phyloP scores from a whole-genome alignment of 2,888 invertebrate genomes.

The Leucophora obtusa region DNA sequence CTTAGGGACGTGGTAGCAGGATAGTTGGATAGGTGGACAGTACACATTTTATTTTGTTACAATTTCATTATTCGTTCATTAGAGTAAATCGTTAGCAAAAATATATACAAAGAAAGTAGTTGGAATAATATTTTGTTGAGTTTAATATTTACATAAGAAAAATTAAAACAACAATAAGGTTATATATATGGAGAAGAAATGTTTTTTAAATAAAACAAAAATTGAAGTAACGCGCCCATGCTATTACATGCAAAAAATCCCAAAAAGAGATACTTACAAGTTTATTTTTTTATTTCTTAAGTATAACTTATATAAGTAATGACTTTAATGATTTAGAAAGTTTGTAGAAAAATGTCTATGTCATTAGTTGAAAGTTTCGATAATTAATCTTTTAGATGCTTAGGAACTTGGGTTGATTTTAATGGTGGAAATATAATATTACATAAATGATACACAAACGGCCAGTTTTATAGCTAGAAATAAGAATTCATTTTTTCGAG shows the following conservation, averaged over 20 bases:
- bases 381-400: neutral
- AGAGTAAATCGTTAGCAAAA: slow-evolving; percentile 21
- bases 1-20: slow-evolving; percentile 36
- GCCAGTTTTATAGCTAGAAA: too few relatives aligned
- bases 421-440: too few relatives aligned
- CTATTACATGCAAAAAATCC: neutral
- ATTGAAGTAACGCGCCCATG: neutral
- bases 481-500: too few relatives aligned
- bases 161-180: neutral
- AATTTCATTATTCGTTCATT: slow-evolving; percentile 22
- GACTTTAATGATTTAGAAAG: neutral
- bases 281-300: neutral
- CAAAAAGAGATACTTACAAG: neutral
- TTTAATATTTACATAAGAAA: neutral
- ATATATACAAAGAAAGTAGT: slow-evolving; percentile 57
- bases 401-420: too few relatives aligned
- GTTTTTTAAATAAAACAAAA: neutral
- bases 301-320: neutral
- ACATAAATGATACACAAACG: too few relatives aligned
- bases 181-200: neutral
- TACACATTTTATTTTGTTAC: slow-evolving; percentile 9
- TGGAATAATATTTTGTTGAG: slow-evolving; percentile 27
- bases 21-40: neutral
- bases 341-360: neutral
- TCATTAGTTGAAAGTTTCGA: neutral